Evolutionary conservation across 2,797 vertebrate species (phyloP).

Genomic region (Labeo calbasu): DNA sequence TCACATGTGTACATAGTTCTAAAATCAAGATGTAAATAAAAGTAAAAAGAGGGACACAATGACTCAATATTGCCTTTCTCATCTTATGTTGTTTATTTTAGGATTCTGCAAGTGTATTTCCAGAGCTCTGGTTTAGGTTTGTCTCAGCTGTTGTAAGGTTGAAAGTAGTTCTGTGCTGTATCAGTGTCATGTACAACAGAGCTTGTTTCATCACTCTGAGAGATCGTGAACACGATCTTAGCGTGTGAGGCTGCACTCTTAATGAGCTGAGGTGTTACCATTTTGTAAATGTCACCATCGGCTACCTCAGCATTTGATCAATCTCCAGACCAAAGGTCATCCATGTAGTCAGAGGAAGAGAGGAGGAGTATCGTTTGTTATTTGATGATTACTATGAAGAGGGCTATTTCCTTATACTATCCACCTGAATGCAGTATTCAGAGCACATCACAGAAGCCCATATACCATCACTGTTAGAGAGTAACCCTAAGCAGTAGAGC

Average conservation of each 20-base stretch:
- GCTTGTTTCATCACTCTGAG: slow-evolving; percentile 40
- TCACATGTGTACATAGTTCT: not conserved
- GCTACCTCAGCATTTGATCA: slow-evolving; percentile 83
- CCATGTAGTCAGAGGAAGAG: slow-evolving; percentile 70
- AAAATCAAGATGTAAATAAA: not conserved
- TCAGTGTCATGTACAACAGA: slow-evolving; percentile 25
- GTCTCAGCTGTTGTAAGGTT: not conserved
- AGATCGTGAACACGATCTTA: slow-evolving; percentile 36
- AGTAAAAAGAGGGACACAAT: not conserved
- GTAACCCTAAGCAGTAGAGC: not conserved
- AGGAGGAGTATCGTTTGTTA: slow-evolving; percentile 75
- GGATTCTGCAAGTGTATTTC: not conserved
- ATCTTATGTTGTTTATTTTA: not conserved
- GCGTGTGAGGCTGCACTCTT: slow-evolving; percentile 70
- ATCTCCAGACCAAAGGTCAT: slow-evolving; percentile 83
- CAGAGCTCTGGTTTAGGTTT: not conserved
- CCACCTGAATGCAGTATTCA: not conserved
- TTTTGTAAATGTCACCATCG: slow-evolving; percentile 84
- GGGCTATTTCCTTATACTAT: slow-evolving; percentile 50
- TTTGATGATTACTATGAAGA: slow-evolving; percentile 79
- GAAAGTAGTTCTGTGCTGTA: not conserved
- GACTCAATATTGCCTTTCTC: not conserved
- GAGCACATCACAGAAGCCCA: not conserved
- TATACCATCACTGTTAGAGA: not conserved
- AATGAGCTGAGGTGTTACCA: slow-evolving; percentile 81